A percentile compares a stretch with the other conserved stretches of the same genome.
phyloP scores from a whole-genome alignment of 1,140 invertebrate genomes.

The Reticulitermes speratus region DNA sequence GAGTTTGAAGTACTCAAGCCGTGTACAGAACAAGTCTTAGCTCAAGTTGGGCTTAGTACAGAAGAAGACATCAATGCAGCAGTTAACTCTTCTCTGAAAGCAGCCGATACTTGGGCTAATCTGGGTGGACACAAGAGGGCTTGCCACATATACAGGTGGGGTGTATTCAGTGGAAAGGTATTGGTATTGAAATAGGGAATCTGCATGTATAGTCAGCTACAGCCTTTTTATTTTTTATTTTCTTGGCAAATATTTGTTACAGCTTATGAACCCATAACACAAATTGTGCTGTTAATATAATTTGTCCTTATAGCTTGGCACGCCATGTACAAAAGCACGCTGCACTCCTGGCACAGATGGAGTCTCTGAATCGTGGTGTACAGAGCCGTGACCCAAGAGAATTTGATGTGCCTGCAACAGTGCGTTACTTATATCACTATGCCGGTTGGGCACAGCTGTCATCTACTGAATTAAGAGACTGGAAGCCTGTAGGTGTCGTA shows the following conservation, averaged over 20 bases:
- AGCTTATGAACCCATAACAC: too few species aligned
- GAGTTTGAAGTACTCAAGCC: not conserved
- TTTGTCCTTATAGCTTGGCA: conserved; percentile 46
- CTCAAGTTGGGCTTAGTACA: not conserved
- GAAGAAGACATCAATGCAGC: not conserved
- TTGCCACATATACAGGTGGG: conserved; percentile 51
- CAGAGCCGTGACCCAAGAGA: conserved; percentile 48
- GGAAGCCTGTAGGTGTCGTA: conserved; percentile 43
- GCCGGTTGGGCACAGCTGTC: conserved; percentile 53
- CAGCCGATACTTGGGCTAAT: conserved; percentile 47
- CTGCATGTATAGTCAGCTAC: too few species aligned
- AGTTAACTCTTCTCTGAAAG: conserved; percentile 44
- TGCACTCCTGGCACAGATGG: conserved; percentile 48
- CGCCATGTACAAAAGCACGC: conserved; percentile 54
- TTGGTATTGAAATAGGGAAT: not conserved
- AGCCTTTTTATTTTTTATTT: too few species aligned
- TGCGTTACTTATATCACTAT: conserved; percentile 51
- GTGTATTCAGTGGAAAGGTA: not conserved
- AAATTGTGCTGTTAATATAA: conserved; percentile 19
- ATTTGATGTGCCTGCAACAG: conserved; percentile 48
- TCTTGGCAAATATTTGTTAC: too few species aligned
- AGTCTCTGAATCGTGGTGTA: conserved; percentile 48
- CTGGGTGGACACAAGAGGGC: conserved; percentile 47
- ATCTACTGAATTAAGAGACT: conserved; percentile 48
- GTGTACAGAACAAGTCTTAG: not conserved